Conservation (phyloP, 2,113 vertebrate genomes). For the Heterotilapia buettikoferi region DNA sequence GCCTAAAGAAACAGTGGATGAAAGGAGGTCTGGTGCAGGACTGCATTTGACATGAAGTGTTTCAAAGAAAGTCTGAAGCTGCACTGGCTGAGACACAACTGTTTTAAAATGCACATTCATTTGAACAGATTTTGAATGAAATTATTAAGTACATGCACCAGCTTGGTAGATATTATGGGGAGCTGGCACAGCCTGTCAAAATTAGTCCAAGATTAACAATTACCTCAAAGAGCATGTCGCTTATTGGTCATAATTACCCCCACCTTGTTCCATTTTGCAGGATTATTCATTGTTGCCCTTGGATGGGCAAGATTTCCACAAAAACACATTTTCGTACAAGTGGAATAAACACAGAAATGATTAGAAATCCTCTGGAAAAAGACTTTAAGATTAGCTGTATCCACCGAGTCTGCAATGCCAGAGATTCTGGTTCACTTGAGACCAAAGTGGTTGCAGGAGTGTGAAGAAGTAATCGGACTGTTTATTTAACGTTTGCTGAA, state of each 20-base stretch:
- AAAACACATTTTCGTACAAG: slow-evolving; percentile 26
- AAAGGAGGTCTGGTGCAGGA: background rate
- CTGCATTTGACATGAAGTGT: background rate
- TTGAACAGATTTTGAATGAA: background rate
- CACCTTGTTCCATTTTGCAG: slow-evolving; percentile 51
- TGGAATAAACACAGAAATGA: slow-evolving; percentile 37
- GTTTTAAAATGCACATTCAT: background rate
- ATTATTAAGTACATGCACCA: background rate
- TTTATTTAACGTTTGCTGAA: slow-evolving; percentile 64
- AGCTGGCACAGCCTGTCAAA: background rate
- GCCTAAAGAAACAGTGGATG: slow-evolving; percentile 1
- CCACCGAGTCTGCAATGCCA: slow-evolving; percentile 1
- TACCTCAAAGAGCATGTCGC: slow-evolving; percentile 27
- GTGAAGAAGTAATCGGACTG: slow-evolving; percentile 59
- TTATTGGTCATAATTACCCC: slow-evolving; percentile 34
- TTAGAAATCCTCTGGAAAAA: slow-evolving; percentile 37
- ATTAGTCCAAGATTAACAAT: slow-evolving; percentile 42
- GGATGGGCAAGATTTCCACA: slow-evolving; percentile 20
- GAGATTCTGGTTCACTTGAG: slow-evolving; percentile 54
- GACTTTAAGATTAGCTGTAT: background rate
- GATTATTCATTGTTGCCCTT: slow-evolving; percentile 48
- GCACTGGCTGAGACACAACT: background rate
- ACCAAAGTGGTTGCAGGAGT: slow-evolving; percentile 59
- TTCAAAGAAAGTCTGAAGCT: background rate
- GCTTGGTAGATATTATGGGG: background rate